Conservation (phyloP, 2,113 vertebrate genomes). For the Otis tarda region DNA sequence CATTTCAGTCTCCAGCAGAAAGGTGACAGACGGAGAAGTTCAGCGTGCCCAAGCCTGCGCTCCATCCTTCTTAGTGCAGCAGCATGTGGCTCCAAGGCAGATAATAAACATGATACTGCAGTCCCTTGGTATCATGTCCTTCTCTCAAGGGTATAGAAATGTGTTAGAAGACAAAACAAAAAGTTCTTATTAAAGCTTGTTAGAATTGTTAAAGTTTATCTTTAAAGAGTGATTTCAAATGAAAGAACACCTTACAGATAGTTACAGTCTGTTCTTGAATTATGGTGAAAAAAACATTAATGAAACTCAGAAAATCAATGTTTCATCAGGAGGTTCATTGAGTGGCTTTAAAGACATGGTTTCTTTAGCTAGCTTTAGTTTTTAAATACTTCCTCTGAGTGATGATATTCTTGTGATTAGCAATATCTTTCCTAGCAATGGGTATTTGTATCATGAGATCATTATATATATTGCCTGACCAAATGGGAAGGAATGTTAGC, state of each 20-base stretch:
- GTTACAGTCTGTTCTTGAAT: neutral
- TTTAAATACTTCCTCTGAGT: neutral
- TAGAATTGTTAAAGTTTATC: neutral
- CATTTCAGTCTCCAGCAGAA: neutral
- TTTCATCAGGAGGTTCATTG: neutral
- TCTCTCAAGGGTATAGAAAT: neutral
- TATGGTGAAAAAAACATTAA: neutral
- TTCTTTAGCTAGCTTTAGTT: neutral
- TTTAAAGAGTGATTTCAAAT: neutral
- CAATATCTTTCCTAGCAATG: neutral
- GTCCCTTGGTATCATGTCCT: neutral
- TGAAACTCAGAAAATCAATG: neutral
- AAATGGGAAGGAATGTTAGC: neutral
- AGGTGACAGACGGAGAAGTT: neutral
- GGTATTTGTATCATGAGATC: neutral
- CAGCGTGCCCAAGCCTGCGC: neutral
- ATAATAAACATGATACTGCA: neutral
- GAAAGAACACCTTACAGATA: neutral
- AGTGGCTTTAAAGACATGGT: neutral
- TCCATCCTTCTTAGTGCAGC: neutral
- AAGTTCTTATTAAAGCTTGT: neutral
- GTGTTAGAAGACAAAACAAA: neutral
- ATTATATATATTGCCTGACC: neutral
- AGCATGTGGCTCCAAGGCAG: neutral
- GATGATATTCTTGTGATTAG: neutral